Evolutionary conservation across 2,113 vertebrate species (phyloP), one percentile per base, ranked within the genome.

Genomic region (Amphiprion ocellaris): DNA sequence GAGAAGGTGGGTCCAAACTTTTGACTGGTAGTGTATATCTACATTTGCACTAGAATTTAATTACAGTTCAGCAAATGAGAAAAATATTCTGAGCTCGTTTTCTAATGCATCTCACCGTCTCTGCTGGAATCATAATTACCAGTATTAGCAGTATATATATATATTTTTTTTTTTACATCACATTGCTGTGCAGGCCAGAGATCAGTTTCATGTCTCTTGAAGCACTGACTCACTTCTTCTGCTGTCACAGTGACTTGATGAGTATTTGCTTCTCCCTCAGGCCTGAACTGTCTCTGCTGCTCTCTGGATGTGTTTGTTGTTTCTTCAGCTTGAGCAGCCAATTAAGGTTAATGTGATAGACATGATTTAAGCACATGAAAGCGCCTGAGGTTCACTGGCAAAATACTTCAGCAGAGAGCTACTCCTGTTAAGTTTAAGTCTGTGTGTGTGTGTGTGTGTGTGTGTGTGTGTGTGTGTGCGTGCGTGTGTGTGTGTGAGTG

Each of bases 311-410:
- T 87, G 76, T 87, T 87, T 91, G 86, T 79, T 89, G 85, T 87
- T 89, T 72, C 65, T 85, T 78, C 37, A 28, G 15, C 70, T 79
- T 37, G 60, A 73, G 33, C 77, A 68, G 65, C n/a, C 81, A 90
- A 79, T 90, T 85, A 89, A 88, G 70, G 85, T 81, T 74, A 80
- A 85, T 80, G 56, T 88, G 86, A 92, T 60, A 75, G 86, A 89
- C 82, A 28, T 68, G 73, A 85, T 77, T 77, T 50, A 68, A 89
- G 71, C 54, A 86, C 88, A 87, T 86, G 46, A 89, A 87, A 90
- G 81, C 21, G 7, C 76, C 64, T 62, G 67, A 75, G 33, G 66
- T 67, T 69, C 74, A 53, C 65, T 74, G 69, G 60, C 55, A 69
- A 85, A 80, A 87, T 46, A 69, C 82, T 71, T 79, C 16, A 39